These are phyloP conservation scores for Nomada ferruginata DNA, from an alignment of 2,888 invertebrate genomes.

Conservation along the genomic window DNA sequence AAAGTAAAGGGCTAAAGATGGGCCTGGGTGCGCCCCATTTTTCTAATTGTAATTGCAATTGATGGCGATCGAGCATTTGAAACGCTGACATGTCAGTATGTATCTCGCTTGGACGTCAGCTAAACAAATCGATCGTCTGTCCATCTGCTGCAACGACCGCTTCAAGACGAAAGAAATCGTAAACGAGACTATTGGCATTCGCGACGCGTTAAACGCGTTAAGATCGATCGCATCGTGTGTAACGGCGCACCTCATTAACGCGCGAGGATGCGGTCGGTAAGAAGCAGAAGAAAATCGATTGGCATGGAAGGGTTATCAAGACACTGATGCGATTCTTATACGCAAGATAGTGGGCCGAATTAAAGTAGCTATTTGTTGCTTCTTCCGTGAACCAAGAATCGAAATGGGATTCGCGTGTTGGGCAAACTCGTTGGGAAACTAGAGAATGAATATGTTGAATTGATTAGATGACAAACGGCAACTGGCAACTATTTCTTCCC, in stretches of 20 bases:
- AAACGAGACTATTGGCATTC: conserved; percentile 37
- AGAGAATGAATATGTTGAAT: too few species aligned
- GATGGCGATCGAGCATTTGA: too few species aligned
- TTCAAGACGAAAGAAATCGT: too few species aligned
- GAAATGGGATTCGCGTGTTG: conserved; percentile 15
- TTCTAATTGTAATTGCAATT: too few species aligned
- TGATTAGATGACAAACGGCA: background rate
- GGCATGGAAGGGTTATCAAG: conserved; percentile 44
- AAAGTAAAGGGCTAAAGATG: background rate
- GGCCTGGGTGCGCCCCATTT: background rate
- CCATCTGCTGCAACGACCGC: too few species aligned
- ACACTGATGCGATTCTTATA: conserved; percentile 49
- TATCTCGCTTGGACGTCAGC: too few species aligned
- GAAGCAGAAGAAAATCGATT: conserved; percentile 25
- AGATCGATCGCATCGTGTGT: conserved; percentile 51
- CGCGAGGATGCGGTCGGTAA: conserved; percentile 4
- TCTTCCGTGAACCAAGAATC: background rate
- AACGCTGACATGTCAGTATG: too few species aligned
- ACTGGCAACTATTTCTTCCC: conserved; percentile 23
- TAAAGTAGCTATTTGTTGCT: conserved; percentile 42
- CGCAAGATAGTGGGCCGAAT: conserved; percentile 49
- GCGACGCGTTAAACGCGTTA: conserved; percentile 50
- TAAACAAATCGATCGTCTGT: too few species aligned
- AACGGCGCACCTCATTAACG: conserved; percentile 56
- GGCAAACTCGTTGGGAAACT: conserved; percentile 9